phyloP scores from a whole-genome alignment of 2,113 vertebrate species.

The Microcebus ravelobensis region DNA sequence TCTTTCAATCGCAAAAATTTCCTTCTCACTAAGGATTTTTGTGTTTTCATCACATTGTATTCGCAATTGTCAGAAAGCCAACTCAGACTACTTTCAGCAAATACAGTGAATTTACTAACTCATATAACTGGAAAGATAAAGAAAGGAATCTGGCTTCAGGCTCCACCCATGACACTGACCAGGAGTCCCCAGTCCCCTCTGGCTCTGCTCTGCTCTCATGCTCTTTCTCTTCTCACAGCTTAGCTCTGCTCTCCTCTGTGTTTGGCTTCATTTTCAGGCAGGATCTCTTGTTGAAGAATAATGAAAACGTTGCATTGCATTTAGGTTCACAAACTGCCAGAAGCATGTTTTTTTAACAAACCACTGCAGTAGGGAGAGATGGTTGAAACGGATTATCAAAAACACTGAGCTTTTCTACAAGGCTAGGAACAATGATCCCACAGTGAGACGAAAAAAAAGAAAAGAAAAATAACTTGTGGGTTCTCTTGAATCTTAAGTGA shows the following conservation, averaged over 20 bases:
- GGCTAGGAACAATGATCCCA: not conserved
- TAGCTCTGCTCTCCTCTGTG: not conserved
- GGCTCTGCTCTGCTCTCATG: not conserved
- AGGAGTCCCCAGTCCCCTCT: not conserved
- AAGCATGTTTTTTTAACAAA: slow-evolving; percentile 58
- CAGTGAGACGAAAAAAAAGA: not conserved
- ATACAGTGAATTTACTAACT: not conserved
- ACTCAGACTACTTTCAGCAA: not conserved
- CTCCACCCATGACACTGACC: not conserved
- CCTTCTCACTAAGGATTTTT: not conserved
- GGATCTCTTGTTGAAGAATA: slow-evolving; percentile 15
- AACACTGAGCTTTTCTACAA: not conserved
- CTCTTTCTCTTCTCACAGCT: not conserved
- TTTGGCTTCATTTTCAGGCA: not conserved
- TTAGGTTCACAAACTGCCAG: slow-evolving; percentile 44
- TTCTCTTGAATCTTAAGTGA: not conserved
- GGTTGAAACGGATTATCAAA: slow-evolving; percentile 51
- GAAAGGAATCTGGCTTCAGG: not conserved
- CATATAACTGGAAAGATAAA: not conserved
- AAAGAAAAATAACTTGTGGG: slow-evolving; percentile 21
- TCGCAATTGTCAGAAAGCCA: not conserved
- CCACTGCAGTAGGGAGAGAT: not conserved
- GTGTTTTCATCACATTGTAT: not conserved
- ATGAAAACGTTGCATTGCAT: slow-evolving; percentile 34
- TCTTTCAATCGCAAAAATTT: not conserved